Evolutionary conservation across 2,797 vertebrate species (phyloP), one percentile per base, ranked within the genome.

Genomic region (Chaenodraco wilsoni): DNA sequence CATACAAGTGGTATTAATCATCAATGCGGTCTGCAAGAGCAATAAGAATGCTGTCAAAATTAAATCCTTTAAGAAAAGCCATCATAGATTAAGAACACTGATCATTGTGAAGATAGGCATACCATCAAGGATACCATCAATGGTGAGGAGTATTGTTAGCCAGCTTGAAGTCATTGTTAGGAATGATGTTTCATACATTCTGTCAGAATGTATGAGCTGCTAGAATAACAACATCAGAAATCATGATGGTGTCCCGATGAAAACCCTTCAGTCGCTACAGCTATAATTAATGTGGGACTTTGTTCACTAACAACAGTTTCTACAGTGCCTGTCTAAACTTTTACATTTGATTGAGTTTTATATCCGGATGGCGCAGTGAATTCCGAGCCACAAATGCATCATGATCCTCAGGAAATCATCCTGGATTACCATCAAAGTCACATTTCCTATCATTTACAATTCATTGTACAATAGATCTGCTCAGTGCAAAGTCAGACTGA

Each of bases 351-450:
- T 87, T 87, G 83, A 85, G 84, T 79, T 81, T 84, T 44, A 85
- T 79, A 84, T 81, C 69, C 43, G 27, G 19, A 50, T 19, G 7
- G 51, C 40, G 43, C 61, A 50, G 70, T 57, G 77, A 74, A 77
- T 84, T 72, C 65, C n/a, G 3, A 78, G 78, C 75, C 73, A 50
- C 57, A 83, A 86, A 88, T 78, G 75, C 83, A 77, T 78, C 73
- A 74, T 73, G 85, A 91, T 89, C 84, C 86, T 82, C 17, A 49
- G 74, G 76, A 90, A 88, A 89, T 89, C 88, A 85, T 58, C 69
- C 78, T 0, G 49, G 84, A 90, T 91, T 87, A 91, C 74, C 64
- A 87, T 90, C 91, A 90, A 86, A 88, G 87, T 91, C 87, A 81
- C 76, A 78, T 81, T 87, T 84, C 76, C 76, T 65, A 78, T 87